Base-by-base conservation (phyloP, 1,140 invertebrate species). In the Cherax quadricarinatus region DNA sequence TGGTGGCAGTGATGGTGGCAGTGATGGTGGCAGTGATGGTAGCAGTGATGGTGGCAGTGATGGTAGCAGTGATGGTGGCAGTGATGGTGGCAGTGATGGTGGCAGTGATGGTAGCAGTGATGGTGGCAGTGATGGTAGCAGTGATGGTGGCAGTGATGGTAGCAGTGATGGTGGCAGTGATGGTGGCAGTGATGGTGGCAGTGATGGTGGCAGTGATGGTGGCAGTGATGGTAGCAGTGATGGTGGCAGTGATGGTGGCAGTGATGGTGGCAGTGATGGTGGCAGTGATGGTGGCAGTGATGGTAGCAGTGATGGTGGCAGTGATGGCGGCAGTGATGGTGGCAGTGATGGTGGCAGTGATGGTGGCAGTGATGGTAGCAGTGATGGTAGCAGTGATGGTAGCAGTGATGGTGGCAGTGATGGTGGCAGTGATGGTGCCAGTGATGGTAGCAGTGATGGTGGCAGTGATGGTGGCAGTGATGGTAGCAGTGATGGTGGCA, bases 41-140 rank as follows among this genome's bases (percentile, higher is more conserved):
- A 49, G 49, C 48, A 49, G 49, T 51, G 53, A 85, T n/a, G 83
- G 49, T 85, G 57, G n/a, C 48, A 49, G 49, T 57, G 53, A 70
- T 70, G 66, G 66, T 70, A n/a, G 66, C 66, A 70, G 66, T 70
- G 66, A 70, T 70, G 66, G 66, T 70, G 66, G 66, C 66, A 70
- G 66, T 70, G n/a, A 85, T 57, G 83, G 49, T 85, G 83, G 49
- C 57, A 53, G 49, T 85, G 83, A 57, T 53, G 83, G n/a, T 85
- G 83, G 49, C 53, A 53, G 49, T 24, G 83, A 48, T 21, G 79
- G 79, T n/a, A 24, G 79, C 18, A 80, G 79, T n/a, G n/a, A 80
- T 80, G 79, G 66, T 70, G 66, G 66, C 66, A 70, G 66, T 70
- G 66, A 70, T 70, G 66, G 66, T 70, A n/a, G 66, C 66, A 70